A percentile compares a stretch with the other conserved stretches of the same genome.
Conservation (phyloP, 2,113 vertebrate genomes). For the Onychorhynchus coronatus region DNA sequence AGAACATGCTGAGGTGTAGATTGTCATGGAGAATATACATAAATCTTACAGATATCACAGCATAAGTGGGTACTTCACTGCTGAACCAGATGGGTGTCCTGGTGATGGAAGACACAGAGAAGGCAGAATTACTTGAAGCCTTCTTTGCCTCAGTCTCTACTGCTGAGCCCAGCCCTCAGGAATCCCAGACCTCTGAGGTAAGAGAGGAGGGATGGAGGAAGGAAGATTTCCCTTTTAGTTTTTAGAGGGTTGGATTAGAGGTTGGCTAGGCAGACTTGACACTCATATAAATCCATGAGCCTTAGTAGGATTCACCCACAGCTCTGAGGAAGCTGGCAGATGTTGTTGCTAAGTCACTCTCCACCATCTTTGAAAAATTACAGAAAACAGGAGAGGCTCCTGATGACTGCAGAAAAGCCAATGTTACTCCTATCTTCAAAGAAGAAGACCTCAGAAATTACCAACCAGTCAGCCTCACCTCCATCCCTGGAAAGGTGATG, state of each 20-base stretch:
- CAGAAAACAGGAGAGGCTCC: background rate
- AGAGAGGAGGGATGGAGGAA: background rate
- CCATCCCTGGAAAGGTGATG: background rate
- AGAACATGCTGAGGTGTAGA: background rate
- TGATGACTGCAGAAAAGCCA: background rate
- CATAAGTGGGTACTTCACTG: background rate
- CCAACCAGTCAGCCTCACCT: rapidly evolving
- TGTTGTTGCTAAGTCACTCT: background rate
- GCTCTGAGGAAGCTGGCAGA: background rate
- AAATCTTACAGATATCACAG: background rate
- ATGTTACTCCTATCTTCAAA: background rate
- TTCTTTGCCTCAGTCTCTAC: background rate
- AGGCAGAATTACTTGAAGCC: background rate
- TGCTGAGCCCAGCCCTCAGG: too few relatives aligned
- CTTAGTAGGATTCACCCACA: background rate
- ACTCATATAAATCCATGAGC: background rate
- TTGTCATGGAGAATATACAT: background rate
- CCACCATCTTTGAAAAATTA: background rate
- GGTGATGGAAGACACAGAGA: background rate
- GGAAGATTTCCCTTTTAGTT: background rate
- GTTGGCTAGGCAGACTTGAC: background rate
- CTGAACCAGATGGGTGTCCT: background rate
- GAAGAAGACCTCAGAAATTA: rapidly evolving
- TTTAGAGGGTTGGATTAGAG: background rate
- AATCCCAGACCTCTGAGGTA: background rate